Evolutionary conservation across 1,140 invertebrate species (phyloP).

Genomic region (Trichonephila inaurata): DNA sequence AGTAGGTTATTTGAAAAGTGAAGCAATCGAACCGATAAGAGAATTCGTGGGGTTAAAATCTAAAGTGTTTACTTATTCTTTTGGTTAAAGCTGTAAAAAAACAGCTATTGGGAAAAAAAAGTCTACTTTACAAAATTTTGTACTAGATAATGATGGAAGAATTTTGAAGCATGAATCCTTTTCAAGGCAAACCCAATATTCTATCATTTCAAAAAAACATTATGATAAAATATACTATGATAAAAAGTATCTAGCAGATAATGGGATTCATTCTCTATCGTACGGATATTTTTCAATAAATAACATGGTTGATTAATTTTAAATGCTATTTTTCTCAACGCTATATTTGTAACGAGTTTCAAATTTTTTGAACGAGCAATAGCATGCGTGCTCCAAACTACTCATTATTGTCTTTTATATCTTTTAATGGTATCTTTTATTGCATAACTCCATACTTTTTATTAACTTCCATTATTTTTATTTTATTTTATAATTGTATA

Average conservation of each 20-base stretch:
- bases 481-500: no score
- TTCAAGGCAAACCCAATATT: neutral
- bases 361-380: no score
- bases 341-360: no score
- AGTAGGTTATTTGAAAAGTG: neutral
- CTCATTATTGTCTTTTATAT: no score
- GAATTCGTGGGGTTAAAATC: neutral
- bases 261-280: neutral
- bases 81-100: neutral
- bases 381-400: no score
- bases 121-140: neutral
- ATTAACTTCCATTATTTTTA: no score
- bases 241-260: neutral
- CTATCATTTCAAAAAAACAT: neutral
- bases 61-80: neutral
- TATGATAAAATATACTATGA: neutral
- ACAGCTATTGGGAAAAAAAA: neutral
- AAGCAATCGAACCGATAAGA: neutral
- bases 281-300: neutral
- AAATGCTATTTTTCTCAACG: no score
- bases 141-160: neutral
- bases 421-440: no score
- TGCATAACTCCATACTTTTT: no score
- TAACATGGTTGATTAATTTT: neutral
- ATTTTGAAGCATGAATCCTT: neutral